Base-by-base conservation (phyloP, 2,888 invertebrate species). In the Dicycla oo region DNA sequence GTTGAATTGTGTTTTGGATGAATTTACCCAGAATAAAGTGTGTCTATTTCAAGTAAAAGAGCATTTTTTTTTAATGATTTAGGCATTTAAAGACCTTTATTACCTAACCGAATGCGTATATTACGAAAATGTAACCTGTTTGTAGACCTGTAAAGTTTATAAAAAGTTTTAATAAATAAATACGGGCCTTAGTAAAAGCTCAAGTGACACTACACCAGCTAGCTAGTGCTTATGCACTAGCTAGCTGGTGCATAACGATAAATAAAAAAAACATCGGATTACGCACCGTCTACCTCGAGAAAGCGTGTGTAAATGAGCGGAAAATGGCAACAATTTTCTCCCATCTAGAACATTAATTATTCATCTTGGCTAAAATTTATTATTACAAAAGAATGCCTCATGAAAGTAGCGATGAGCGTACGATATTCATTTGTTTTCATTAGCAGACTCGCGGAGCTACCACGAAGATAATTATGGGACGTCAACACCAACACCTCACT, bases 401-500 rank as follows among this genome's bases (percentile, higher is more conserved):
- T 84, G 85, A 84, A 86, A 86, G 88, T 84, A 77, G 83, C 84
- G 83, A 84, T 86, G 87, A 86, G 80, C 86, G 81, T 81, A 85
- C 85, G 86, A 83, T 88, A 86, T 87, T 90, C 89, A 91, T 91
- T 86, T 88, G 89, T 91, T 91, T 91, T 89, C 90, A 91, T 91
- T 91, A 91, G 84, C 82, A 58, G 51, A 61, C 63, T 65, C 51
- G 34, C 73, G 65, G 65, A n/a, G 75, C 43, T 77, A 86, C 84
- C 51, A 81, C 47, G 61, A 34, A n/a, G 2, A 61, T 26, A 11
- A 64, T 63, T 23, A 68, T 56, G 7, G 11, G 3, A 67, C 20
- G 30, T 61, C 5, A 20, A 30, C 26, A n/a, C 40, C 5, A 20
- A 30, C 26, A n/a, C 40, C 40, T 78, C 70, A 23, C 60, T 23